A percentile compares a stretch with the other conserved stretches of the same genome.
These are phyloP conservation scores for Notocelia uddmanniana DNA, from an alignment of 2,888 invertebrate genomes.

Conservation along the genomic window DNA sequence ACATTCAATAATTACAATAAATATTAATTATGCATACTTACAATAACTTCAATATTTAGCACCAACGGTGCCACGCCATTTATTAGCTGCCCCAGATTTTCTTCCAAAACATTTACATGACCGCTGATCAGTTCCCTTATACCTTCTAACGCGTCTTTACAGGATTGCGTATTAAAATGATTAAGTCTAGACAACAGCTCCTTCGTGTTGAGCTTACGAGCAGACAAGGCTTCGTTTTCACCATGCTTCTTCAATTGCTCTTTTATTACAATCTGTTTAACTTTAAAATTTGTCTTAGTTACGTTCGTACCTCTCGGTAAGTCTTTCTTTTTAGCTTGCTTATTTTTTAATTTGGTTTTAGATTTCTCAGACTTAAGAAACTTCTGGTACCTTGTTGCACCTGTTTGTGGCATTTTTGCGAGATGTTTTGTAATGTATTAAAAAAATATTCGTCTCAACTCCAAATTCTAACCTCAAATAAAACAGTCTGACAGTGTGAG, in stretches of 20 bases:
- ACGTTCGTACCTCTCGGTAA: conserved; percentile 95
- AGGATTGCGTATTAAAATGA: conserved; percentile 90
- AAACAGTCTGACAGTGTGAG: background rate
- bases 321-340: conserved; percentile 86
- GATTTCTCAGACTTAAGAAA: conserved; percentile 93
- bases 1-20: background rate
- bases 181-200: conserved; percentile 90
- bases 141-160: conserved; percentile 88
- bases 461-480: conserved; percentile 15
- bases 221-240: conserved; percentile 86
- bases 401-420: conserved; percentile 75
- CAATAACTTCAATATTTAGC: conserved; percentile 89
- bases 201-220: conserved; percentile 89
- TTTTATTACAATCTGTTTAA: conserved; percentile 93
- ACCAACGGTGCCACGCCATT: conserved; percentile 89
- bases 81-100: conserved; percentile 88
- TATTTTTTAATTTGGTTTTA: conserved; percentile 94
- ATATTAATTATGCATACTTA: conserved; percentile 59
- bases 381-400: conserved; percentile 89
- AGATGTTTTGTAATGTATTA: background rate
- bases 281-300: conserved; percentile 95
- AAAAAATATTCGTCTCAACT: background rate
- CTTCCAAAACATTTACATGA: conserved; percentile 73
- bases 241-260: conserved; percentile 89
- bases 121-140: conserved; percentile 82